Conservation (phyloP, 2,888 invertebrate genomes). For the Drosophila paramelanica region DNA sequence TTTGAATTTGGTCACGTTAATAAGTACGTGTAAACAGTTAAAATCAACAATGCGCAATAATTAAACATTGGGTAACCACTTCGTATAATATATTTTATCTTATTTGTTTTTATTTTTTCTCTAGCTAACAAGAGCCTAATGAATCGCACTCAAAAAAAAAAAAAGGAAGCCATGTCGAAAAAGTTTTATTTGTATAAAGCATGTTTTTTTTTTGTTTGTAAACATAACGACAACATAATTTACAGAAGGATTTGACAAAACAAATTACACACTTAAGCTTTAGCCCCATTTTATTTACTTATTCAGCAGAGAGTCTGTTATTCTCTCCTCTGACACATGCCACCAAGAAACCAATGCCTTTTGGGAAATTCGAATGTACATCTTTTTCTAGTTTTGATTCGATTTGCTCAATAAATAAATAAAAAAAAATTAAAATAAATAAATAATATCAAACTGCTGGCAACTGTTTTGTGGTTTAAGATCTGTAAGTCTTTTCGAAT, state of each 20-base stretch:
- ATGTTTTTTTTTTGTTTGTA: conserved; percentile 27
- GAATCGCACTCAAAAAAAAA: conserved; percentile 33
- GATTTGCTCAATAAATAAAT: conserved; percentile 39
- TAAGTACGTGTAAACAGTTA: conserved; percentile 15
- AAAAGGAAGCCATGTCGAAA: conserved; percentile 43
- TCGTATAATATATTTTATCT: not conserved
- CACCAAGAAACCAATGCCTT: conserved; percentile 92
- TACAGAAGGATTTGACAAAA: conserved; percentile 82
- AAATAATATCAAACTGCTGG: conserved; percentile 28
- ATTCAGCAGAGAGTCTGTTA: conserved; percentile 11
- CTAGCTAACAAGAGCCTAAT: conserved; percentile 35
- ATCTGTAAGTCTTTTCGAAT: conserved; percentile 17
- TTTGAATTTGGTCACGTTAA: conserved; percentile 5
- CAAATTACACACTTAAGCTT: conserved; percentile 45
- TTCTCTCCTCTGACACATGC: conserved; percentile 86
- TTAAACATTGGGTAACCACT: conserved; percentile 12
- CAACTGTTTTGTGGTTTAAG: conserved; percentile 34
- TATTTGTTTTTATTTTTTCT: conserved; percentile 2
- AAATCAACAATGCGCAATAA: conserved; percentile 21
- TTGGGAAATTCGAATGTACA: conserved; percentile 70
- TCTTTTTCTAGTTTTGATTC: conserved; percentile 33
- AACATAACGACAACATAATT: conserved; percentile 65
- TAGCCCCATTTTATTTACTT: conserved; percentile 32
- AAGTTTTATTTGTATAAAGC: conserved; percentile 14
- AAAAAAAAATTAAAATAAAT: conserved; percentile 22